phyloP scores from a whole-genome alignment of 2,888 invertebrate species.

The Polia nebulosa region DNA sequence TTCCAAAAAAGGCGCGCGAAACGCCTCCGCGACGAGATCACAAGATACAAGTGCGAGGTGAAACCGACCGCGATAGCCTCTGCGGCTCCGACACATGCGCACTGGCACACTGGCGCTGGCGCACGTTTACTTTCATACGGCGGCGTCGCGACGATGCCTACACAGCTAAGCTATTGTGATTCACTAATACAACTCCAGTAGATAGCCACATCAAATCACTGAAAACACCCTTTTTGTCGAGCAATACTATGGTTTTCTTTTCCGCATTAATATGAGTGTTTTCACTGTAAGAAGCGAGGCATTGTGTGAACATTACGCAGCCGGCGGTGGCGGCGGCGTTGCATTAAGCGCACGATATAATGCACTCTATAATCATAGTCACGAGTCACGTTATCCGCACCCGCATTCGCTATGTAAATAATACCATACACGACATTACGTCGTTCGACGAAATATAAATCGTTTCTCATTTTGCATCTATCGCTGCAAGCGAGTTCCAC shows the following conservation, averaged over 20 bases:
- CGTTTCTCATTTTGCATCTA: conserved; percentile 72
- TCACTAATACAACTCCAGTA: conserved; percentile 24
- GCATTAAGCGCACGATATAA: conserved; percentile 84
- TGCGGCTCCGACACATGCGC: conserved; percentile 76
- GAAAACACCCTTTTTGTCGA: conserved; percentile 67
- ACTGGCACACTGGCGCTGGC: conserved; percentile 45
- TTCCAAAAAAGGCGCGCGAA: conserved; percentile 89
- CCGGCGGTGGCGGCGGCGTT: conserved; percentile 66
- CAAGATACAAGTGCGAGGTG: conserved; percentile 86
- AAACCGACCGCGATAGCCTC: conserved; percentile 87
- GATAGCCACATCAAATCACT: conserved; percentile 28
- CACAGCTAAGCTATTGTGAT: conserved; percentile 16
- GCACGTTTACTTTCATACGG: conserved; percentile 77
- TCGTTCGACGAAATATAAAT: conserved; percentile 72
- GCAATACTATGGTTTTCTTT: conserved; percentile 73
- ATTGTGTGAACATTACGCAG: conserved; percentile 84
- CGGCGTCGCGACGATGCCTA: conserved; percentile 66
- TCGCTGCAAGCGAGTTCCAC: conserved; percentile 61
- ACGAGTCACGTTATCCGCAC: conserved; percentile 83
- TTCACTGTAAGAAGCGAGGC: conserved; percentile 77
- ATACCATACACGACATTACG: conserved; percentile 80
- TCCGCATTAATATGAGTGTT: conserved; percentile 78
- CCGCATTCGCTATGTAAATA: conserved; percentile 84
- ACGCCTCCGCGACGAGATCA: conserved; percentile 85
- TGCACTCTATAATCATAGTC: conserved; percentile 83